A percentile compares a stretch with the other conserved stretches of the same genome.
phyloP scores from a whole-genome alignment of 1,140 invertebrate species.

The Subanguina moxae region DNA sequence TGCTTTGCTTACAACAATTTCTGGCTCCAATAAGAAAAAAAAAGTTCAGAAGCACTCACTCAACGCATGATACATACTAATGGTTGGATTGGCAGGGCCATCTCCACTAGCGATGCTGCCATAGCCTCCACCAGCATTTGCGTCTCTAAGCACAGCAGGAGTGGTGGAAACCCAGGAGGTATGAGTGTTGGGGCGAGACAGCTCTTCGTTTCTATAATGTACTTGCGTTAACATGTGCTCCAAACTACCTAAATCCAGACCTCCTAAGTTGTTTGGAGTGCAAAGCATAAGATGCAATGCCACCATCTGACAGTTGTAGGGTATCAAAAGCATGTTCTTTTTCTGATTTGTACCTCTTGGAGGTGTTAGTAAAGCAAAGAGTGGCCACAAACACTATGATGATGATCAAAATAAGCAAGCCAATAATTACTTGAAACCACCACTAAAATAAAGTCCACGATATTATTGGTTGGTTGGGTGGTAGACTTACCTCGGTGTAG shows the following conservation, averaged over 20 bases:
- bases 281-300: slow-evolving; percentile 49
- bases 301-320: slow-evolving; percentile 45
- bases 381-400: slow-evolving; percentile 48
- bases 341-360: slow-evolving; percentile 27
- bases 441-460: slow-evolving; percentile 23
- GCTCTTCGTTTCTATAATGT: neutral
- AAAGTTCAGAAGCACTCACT: no score
- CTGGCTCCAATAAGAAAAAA: no score
- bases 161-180: slow-evolving; percentile 8
- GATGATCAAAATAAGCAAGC: slow-evolving; percentile 42
- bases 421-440: slow-evolving; percentile 57
- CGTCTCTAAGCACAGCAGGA: neutral
- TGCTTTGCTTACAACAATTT: no score
- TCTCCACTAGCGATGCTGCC: neutral
- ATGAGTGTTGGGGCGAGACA: slow-evolving; percentile 10
- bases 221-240: neutral
- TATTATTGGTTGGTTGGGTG: neutral
- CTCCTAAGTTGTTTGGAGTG: slow-evolving; percentile 24
- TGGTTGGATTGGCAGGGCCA: neutral
- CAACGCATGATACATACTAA: neutral
- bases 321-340: slow-evolving; percentile 46
- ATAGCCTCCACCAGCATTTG: neutral
- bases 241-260: neutral
- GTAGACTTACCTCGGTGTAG: slow-evolving; percentile 39
- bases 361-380: slow-evolving; percentile 44